Conservation (phyloP, 1,140 invertebrate genomes). For the Ceratitis capitata region DNA sequence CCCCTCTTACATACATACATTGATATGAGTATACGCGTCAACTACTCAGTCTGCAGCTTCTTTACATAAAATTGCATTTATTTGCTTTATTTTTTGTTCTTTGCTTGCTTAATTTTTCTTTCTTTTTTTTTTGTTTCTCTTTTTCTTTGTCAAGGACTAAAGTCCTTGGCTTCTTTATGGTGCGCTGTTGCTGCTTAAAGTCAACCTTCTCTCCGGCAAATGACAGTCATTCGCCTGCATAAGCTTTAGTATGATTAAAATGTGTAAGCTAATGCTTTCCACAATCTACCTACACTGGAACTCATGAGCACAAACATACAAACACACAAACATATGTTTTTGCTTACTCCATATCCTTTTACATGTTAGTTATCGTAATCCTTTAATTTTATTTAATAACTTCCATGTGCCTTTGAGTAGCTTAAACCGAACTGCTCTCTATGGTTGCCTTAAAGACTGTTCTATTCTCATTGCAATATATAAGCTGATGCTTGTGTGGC, state of each 20-base stretch:
- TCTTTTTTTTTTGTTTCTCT: no score
- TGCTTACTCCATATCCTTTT: background rate
- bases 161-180: background rate
- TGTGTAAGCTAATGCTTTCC: background rate
- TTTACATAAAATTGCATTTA: constrained; percentile 27
- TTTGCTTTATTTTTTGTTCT: constrained; percentile 15
- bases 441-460: background rate
- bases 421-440: background rate
- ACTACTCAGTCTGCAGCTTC: background rate
- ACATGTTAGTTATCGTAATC: constrained; percentile 6
- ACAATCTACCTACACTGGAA: background rate
- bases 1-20: no score
- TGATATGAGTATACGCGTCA: background rate
- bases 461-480: no score
- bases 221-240: background rate
- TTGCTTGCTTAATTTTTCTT: no score
- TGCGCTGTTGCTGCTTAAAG: background rate
- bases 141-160: constrained; percentile 3
- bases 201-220: background rate
- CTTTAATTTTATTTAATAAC: constrained; percentile 30
- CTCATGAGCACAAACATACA: background rate
- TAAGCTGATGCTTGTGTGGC: no score
- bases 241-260: background rate
- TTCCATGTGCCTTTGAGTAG: constrained; percentile 18
- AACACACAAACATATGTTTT: background rate